Base-by-base conservation (phyloP, 2,888 invertebrate species). In the Alcis repandata region DNA sequence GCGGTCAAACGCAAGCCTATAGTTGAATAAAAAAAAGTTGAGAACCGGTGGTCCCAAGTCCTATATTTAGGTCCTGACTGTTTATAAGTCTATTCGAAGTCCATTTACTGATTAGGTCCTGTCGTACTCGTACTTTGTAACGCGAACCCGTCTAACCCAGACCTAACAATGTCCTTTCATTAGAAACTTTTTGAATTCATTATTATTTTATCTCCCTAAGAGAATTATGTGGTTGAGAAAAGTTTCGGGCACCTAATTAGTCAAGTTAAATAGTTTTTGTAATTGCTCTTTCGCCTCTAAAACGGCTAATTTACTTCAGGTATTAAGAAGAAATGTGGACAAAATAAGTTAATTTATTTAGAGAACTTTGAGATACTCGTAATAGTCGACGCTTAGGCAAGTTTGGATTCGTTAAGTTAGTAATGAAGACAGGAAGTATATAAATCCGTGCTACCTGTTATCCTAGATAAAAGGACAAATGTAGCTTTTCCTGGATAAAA, bases 31-130 rank as follows among this genome's bases (percentile, higher is more conserved):
- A 43, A 46, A 45, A 57, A 19, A 27, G 40, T 59, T 59, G 20
- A 11, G 13, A 57, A 45, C 17, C 27, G 6, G 51, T 52, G 27
- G 53, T 43, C 27, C 52, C 32, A 8, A 19, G 4, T 20, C 48
- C 20, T 54, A 17, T 1, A 22, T 17, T 11, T 19, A 49, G 54
- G 41, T 64, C 11, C 15, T 58, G 60, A 27, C 27, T 27, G 27
- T 69, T 63, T 65, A 53, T 63, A 57, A 58, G 53, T 46, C 53
- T 41, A 63, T 66, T 64, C 32, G 9, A 32, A 56, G 63, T 68
- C 68, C 66, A 70, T 72, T 68, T 60, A 51, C 61, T 68, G 68
- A 72, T 72, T 70, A 65, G 43, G 67, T 67, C 59, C 49, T 41
- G 57, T 62, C 62, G n/a, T n/a, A n/a, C n/a, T 46, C 32, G 40